Evolutionary conservation across 2,113 vertebrate species (phyloP), one percentile per base, ranked within the genome.

Genomic region (Piaya cayana): DNA sequence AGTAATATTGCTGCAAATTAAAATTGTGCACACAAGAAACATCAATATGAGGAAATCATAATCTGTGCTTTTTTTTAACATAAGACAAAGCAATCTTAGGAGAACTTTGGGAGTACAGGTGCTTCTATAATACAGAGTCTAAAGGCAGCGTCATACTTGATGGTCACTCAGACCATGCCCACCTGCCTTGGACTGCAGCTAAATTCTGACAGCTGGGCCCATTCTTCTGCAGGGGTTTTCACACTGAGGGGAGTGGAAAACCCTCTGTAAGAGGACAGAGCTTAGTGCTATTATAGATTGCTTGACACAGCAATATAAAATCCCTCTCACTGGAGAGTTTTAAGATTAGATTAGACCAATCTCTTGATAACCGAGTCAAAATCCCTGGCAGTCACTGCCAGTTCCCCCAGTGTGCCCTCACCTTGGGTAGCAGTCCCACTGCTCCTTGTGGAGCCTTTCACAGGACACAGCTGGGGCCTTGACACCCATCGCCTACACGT

Each of bases 401-500:
- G 11, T 27, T 53, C 26, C 43, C 39, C 39, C 60, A 5, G 4
- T 47, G 18, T 30, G 47, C 29, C 29, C 45, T 42, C 25, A 4
- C 22, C 23, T 7, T 18, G 16, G 30, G 45, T n/a, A 70, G 14
- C 30, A 53, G 43, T 37, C 64, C 50, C n/a, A 30, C 0, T 1
- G 63, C 45, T 14, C 14, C 45, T n/a, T 12, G 36, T 43, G 5
- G 27, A 76, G 69, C 63, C 49, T 29, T 25, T 29, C 83, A 10
- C 58, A 30, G 56, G 49, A 26, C 32, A 34, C 23, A 12, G 10
- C 56, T 18, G 7, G 6, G 0, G 0, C 77, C 64, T 39, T 0
- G 2, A 25, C 2, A 0, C 12, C 30, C 8, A 3, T 42, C 3
- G 3, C 26, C 55, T 8, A 4, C 1, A 0, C 34, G 55, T 16